A percentile compares a stretch with the other conserved stretches of the same genome.
phyloP scores from a whole-genome alignment of 2,797 vertebrate genomes.

The Acanthis flammea region DNA sequence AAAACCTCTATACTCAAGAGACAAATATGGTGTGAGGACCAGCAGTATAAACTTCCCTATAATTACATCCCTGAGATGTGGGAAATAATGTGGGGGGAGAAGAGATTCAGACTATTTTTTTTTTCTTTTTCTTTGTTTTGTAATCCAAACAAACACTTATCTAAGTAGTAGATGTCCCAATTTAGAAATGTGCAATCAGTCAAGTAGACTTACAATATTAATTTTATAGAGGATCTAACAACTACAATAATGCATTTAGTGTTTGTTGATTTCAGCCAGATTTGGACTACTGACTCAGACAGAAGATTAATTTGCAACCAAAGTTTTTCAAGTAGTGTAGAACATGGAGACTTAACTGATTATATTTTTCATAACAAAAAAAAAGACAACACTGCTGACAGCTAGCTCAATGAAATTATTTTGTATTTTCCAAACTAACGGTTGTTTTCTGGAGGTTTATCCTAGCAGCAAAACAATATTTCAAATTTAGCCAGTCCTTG shows the following conservation, averaged over 20 bases:
- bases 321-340: neutral
- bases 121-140: neutral
- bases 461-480: neutral
- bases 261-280: neutral
- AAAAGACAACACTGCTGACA: neutral
- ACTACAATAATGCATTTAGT: neutral
- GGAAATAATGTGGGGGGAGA: neutral
- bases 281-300: neutral
- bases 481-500: neutral
- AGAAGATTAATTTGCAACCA: neutral
- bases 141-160: neutral
- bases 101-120: neutral
- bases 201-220: neutral
- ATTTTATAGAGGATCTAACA: neutral
- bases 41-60: neutral
- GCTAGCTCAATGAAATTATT: neutral
- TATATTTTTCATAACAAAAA: neutral
- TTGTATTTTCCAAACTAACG: neutral
- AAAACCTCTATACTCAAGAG: neutral
- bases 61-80: neutral
- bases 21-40: neutral
- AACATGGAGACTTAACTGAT: neutral
- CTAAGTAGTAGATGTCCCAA: neutral
- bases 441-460: neutral
- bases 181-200: neutral